Evolutionary conservation across 2,113 vertebrate genomes (phyloP), one percentile per base, ranked within the genome.

Genomic region (Potamarius usumacintae): DNA sequence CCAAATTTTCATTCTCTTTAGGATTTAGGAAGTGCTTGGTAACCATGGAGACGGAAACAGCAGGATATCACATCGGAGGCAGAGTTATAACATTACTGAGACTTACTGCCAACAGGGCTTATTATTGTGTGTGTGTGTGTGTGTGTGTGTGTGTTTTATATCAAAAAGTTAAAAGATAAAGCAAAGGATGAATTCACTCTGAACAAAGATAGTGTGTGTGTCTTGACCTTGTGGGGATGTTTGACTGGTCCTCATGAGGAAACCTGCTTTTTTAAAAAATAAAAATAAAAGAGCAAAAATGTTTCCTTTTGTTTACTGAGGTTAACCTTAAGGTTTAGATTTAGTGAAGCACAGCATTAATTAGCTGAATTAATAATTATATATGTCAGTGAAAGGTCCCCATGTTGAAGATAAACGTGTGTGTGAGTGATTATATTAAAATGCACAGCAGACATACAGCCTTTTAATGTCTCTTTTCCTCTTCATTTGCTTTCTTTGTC

Each of bases 1-100:
- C 85, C 82, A 34, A 89, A 80, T 86, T 88, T 87, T 91, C 85
- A 91, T 91, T 90, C 88, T 88, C 83, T 89, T 88, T 84, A 63
- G 88, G 89, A 90, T 90, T 89, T 89, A 89, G 87, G 83, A 76
- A 90, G 85, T 89, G 85, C 85, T 57, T 80, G 48, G 90, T 91
- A 88, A 85, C 88, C 88, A 90, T 92, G 80, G 88, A 89, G 86
- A 90, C 84, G 78, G 52, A 83, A 87, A 76, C 89, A 52, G 90
- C 89, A 89, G 82, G 90, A 81, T 90, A 87, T 90, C 58, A 81
- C 85, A 85, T 88, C 82, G 62, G 84, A 86, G 60, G 86, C 84
- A 85, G 74, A 87, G 88, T 87, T 88, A 89, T 86, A 90, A 90
- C 86, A 89, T 85, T 78, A 67, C 86, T 48, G 89, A 77, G 82